These are phyloP conservation scores for Tenodera sinensis DNA, from an alignment of 2,888 invertebrate genomes.

Conservation along the genomic window DNA sequence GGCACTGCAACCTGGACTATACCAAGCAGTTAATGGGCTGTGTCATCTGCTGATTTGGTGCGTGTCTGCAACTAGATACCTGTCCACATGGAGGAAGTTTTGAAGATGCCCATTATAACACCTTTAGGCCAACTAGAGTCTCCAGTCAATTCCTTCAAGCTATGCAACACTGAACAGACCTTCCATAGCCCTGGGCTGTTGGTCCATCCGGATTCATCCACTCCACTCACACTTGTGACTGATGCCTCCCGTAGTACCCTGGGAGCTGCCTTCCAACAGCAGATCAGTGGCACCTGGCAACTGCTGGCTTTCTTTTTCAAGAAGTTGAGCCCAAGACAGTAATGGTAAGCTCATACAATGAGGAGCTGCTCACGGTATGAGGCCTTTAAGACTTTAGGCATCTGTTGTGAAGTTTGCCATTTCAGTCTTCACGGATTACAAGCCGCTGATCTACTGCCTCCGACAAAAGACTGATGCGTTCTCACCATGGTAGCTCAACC, in stretches of 20 bases:
- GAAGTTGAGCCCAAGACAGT: neutral
- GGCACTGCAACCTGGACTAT: no score
- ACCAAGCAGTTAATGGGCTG: neutral
- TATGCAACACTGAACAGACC: constrained; percentile 16
- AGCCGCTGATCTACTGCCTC: no score
- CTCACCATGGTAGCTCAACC: no score
- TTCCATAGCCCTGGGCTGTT: neutral
- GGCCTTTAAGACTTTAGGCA: neutral
- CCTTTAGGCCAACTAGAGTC: no score
- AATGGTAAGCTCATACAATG: neutral
- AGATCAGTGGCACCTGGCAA: neutral
- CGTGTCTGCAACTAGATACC: neutral
- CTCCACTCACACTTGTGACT: no score
- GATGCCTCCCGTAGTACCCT: no score
- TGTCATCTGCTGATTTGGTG: neutral
- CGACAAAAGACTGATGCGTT: no score
- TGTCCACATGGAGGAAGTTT: neutral
- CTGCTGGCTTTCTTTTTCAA: neutral
- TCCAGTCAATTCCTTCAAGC: constrained; percentile 17
- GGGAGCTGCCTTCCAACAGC: neutral
- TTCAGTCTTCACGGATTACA: no score
- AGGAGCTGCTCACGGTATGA: neutral
- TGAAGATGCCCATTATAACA: no score
- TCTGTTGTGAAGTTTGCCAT: no score
- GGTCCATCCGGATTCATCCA: no score